These are phyloP conservation scores for Uropsilus gracilis DNA, from an alignment of 2,113 vertebrate species.

Conservation along the genomic window DNA sequence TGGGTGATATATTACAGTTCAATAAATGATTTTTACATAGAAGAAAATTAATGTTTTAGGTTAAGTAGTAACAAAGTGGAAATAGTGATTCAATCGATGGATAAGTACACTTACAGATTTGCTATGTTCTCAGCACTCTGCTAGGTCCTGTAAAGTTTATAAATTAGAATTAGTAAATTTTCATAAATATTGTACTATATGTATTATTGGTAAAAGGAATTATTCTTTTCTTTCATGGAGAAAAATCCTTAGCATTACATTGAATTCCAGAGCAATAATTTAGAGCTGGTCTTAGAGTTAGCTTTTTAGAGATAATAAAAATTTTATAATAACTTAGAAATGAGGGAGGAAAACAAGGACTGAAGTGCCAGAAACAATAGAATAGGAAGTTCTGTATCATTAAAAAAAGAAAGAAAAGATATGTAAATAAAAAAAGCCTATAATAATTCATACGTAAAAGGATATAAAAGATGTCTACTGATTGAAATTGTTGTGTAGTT, in stretches of 20 bases:
- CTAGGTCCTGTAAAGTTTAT: background rate
- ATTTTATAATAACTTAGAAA: background rate
- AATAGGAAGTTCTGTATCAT: background rate
- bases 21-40: conserved; percentile 6
- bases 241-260: background rate
- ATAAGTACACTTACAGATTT: background rate
- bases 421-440: background rate
- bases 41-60: conserved; percentile 14
- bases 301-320: background rate
- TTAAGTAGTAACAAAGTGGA: conserved; percentile 2
- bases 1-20: background rate
- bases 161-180: background rate
- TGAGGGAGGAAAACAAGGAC: background rate
- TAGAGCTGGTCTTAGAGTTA: background rate
- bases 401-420: background rate
- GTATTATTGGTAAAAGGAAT: background rate
- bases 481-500: background rate
- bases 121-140: background rate
- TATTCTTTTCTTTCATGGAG: background rate
- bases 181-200: background rate
- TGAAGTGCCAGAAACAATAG: background rate
- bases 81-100: background rate
- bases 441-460: background rate
- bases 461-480: background rate
- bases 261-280: background rate